Evolutionary conservation across 2,113 vertebrate species (phyloP).

Genomic region (Stomatorhinus ivindoensis): DNA sequence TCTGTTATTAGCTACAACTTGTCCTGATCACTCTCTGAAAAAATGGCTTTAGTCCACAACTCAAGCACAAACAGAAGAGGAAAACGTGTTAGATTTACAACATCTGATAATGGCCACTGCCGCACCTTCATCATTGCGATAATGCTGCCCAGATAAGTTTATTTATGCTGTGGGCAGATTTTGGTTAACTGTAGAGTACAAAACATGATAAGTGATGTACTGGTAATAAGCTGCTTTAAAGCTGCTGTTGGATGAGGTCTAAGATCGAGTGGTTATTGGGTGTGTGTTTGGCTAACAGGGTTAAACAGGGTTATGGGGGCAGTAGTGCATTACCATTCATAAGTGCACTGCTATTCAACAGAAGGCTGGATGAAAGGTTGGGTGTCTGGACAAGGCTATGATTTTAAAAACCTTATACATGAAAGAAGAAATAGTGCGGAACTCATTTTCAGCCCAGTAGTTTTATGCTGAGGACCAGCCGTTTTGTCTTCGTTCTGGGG

Average conservation of each 20-base stretch:
- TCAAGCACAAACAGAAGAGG: neutral
- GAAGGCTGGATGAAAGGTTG: neutral
- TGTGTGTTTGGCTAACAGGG: neutral
- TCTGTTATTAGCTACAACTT: neutral
- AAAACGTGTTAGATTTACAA: neutral
- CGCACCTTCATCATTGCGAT: neutral
- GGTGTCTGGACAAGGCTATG: neutral
- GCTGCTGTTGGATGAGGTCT: neutral
- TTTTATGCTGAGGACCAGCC: neutral
- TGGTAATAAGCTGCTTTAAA: neutral
- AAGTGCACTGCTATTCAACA: neutral
- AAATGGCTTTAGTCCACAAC: neutral
- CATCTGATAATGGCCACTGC: neutral
- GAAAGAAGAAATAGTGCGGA: neutral
- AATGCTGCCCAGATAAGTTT: neutral
- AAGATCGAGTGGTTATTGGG: neutral
- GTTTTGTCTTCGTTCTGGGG: neutral
- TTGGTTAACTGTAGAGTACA: neutral
- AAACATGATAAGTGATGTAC: neutral
- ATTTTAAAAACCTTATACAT: neutral
- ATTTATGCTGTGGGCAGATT: neutral
- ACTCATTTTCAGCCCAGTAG: neutral
- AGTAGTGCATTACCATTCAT: neutral
- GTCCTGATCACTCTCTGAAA: neutral
- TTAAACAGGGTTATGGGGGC: neutral